A percentile compares a stretch with the other conserved stretches of the same genome.
These are phyloP conservation scores for Cyphomyrus discorhynchus DNA, from an alignment of 2,113 vertebrate genomes.

Conservation along the genomic window DNA sequence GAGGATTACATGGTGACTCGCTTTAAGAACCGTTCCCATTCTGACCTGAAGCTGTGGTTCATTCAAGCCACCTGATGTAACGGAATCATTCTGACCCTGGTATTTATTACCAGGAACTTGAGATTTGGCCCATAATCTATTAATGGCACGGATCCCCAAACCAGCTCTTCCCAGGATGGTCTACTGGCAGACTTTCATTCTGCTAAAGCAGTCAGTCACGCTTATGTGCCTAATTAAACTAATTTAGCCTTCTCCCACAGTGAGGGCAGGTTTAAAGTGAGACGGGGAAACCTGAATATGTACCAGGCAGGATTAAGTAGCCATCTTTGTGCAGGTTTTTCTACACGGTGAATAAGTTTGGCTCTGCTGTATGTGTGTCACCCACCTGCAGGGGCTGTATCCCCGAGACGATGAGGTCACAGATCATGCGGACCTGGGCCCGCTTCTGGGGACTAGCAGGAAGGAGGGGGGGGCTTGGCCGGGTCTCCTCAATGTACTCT, in stretches of 20 bases:
- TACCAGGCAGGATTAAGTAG: background rate
- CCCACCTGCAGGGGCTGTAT: conserved; percentile 91
- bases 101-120: background rate
- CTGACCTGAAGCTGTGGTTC: background rate
- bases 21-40: background rate
- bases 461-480: conserved; percentile 69
- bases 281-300: background rate
- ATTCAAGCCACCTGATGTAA: background rate
- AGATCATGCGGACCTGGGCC: conserved; percentile 80
- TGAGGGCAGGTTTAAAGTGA: background rate
- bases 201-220: background rate
- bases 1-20: background rate
- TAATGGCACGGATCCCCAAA: background rate
- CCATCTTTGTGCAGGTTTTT: background rate
- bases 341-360: background rate
- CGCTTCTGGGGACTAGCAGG: conserved; percentile 75
- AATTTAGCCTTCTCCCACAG: background rate
- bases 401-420: conserved; percentile 75
- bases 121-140: conserved; percentile 1
- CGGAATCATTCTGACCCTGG: background rate
- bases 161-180: background rate
- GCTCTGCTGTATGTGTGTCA: background rate
- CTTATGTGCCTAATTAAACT: background rate
- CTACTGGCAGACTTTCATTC: background rate
- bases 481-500: conserved; percentile 89